Base-by-base conservation (phyloP, 1,140 invertebrate species). In the Dreissena rostriformis region DNA sequence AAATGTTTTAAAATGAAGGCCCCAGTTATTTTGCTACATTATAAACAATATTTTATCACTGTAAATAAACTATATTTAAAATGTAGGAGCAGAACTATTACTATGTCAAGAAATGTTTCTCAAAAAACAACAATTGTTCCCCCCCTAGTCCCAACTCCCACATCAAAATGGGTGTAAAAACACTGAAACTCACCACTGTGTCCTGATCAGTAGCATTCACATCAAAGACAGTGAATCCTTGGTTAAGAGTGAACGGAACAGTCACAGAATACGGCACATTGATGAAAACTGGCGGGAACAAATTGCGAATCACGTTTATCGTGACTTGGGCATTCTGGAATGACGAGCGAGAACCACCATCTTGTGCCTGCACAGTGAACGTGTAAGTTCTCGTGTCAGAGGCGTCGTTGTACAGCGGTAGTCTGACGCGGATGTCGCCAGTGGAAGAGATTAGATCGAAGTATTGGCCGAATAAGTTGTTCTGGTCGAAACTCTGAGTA, bases 261-360 rank as follows among this genome's bases (percentile, higher is more conserved):
- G 70, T 61, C 10, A 63, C 73, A 11, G 52, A 61, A 70, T 92
- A 90, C 15, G 89, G 89, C 52, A 63, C 65, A 51, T 85, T 95
- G 4, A 96, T 96, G 90, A 98, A 98, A 22, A 97, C 95, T 14
- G 98, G 98, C 0, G 93, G 81, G 49, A 91, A 89, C 53, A 93
- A 89, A 74, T 94, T 94, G 15, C 90, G 79, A 39, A 90, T 88
- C 78, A 93, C 91, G 28, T 79, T 90, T 17, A 93, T 93, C 11
- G 55, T 88, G 0, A 92, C 91, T 71, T 75, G 82, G 14, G 90
- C 86, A 49, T 74, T 68, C 11, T 79, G 67, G 39, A 39, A 39
- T 8, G 87, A 68, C 14, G 67, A n/a, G 10, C 86, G 87, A 26
- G 7, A 76, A n/a, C 86, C 88, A 11, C 83, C 84, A 68, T 91